A percentile compares a stretch with the other conserved stretches of the same genome.
Evolutionary conservation across 2,113 vertebrate genomes (phyloP).

Genomic region (Cinclus mexicanus): DNA sequence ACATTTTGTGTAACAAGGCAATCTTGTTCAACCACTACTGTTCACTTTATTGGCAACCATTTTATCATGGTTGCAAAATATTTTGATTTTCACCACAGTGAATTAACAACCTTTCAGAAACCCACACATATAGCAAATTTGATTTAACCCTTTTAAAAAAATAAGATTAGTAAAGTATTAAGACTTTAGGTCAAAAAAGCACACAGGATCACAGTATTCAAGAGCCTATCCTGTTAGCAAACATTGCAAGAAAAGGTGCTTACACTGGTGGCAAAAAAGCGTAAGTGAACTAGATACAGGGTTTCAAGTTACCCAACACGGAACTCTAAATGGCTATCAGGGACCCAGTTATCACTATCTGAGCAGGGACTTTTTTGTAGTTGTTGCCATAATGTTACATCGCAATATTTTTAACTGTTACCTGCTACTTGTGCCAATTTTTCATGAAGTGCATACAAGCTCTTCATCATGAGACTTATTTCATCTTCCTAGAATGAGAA

Average conservation of each 20-base stretch:
- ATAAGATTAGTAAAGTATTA: not conserved
- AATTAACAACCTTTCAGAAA: not conserved
- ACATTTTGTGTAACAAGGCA: not conserved
- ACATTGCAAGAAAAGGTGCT: not conserved
- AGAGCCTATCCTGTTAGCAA: not conserved
- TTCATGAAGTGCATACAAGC: slow-evolving; percentile 90
- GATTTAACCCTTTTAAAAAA: not conserved
- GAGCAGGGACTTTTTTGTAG: not conserved
- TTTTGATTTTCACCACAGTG: not conserved
- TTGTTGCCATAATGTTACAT: not conserved
- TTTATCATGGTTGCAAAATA: not conserved
- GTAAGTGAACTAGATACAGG: not conserved
- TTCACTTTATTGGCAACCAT: not conserved
- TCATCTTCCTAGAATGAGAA: slow-evolving; percentile 74
- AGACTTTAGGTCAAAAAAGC: not conserved
- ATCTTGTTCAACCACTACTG: not conserved
- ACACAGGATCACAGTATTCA: not conserved
- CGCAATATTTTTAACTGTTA: slow-evolving; percentile 66
- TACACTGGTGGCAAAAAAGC: not conserved
- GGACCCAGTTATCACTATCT: not conserved
- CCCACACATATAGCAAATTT: not conserved
- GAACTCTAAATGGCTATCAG: not conserved
- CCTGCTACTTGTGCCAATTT: slow-evolving; percentile 91
- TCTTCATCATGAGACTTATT: slow-evolving; percentile 85
- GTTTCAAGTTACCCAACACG: not conserved